Evolutionary conservation across 2,888 invertebrate species (phyloP).

Genomic region (Hydroisotoma schaefferi): DNA sequence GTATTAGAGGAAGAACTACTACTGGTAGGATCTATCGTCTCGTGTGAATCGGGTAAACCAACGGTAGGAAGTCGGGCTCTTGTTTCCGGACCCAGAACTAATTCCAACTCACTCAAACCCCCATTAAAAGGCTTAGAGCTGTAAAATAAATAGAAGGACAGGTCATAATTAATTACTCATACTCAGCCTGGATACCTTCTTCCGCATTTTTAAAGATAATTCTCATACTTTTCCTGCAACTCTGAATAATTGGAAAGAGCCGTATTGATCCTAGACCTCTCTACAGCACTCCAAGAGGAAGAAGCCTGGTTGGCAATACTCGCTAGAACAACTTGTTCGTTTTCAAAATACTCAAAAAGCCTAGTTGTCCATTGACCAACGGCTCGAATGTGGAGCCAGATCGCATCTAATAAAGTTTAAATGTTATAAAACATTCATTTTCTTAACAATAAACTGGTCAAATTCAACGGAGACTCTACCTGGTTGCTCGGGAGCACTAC

Average conservation of each 20-base stretch:
- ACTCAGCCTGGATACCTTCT: no score
- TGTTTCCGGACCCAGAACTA: slow-evolving; percentile 5
- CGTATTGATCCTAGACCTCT: not conserved
- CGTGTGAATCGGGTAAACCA: slow-evolving; percentile 35
- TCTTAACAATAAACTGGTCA: not conserved
- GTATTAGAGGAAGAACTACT: slow-evolving; percentile 28
- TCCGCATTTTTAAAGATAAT: no score
- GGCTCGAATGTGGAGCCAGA: slow-evolving; percentile 89
- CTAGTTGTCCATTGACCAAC: slow-evolving; percentile 93
- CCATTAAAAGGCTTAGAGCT: no score
- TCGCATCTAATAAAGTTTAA: slow-evolving; percentile 62
- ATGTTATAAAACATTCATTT: not conserved
- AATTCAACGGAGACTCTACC: slow-evolving; percentile 55
- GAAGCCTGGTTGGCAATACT: slow-evolving; percentile 5
- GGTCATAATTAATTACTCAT: no score
- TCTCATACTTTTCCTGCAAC: no score
- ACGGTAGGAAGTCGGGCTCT: slow-evolving; percentile 33
- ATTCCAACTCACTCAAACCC: slow-evolving; percentile 3
- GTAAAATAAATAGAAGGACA: no score
- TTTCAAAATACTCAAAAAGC: slow-evolving; percentile 78
- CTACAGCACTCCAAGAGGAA: not conserved
- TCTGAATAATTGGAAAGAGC: no score
- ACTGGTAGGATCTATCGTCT: slow-evolving; percentile 42
- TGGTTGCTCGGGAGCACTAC: slow-evolving; percentile 90
- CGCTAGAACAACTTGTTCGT: slow-evolving; percentile 59